A percentile compares a stretch with the other conserved stretches of the same genome.
Evolutionary conservation across 2,113 vertebrate species (phyloP).

Genomic region (Cephalopterus ornatus): DNA sequence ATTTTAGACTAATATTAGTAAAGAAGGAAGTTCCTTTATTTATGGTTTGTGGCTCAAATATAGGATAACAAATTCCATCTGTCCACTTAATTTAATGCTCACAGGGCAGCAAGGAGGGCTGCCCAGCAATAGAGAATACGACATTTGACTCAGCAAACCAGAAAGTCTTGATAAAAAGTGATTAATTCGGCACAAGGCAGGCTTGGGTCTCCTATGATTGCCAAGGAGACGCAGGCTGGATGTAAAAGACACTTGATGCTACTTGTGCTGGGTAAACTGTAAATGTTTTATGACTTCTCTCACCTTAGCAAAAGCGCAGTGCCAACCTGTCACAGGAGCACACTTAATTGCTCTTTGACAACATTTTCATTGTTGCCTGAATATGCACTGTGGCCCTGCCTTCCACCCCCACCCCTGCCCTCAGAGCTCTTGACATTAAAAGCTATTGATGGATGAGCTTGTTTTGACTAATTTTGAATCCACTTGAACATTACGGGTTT

Average conservation of each 20-base stretch:
- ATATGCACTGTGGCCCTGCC: neutral
- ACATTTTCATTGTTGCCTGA: slow-evolving; percentile 21
- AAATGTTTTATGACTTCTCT: slow-evolving; percentile 39
- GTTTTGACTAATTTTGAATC: slow-evolving; percentile 24
- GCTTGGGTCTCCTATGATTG: neutral
- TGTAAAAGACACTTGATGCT: neutral
- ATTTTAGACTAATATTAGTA: neutral
- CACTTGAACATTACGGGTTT: neutral
- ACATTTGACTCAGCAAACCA: slow-evolving; percentile 23
- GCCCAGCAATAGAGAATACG: neutral
- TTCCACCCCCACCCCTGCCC: neutral
- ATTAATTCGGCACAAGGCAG: slow-evolving; percentile 1
- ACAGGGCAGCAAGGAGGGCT: neutral
- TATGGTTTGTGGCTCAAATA: neutral
- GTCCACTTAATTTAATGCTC: neutral
- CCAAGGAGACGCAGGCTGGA: neutral
- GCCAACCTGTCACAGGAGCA: neutral
- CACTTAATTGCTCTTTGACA: slow-evolving; percentile 13
- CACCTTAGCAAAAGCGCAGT: neutral
- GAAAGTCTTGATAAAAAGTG: slow-evolving; percentile 25
- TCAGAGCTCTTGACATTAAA: slow-evolving; percentile 32
- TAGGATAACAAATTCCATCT: neutral
- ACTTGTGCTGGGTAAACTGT: neutral
- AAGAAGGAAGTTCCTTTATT: neutral
- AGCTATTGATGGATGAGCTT: slow-evolving; percentile 36